Base-by-base conservation (phyloP, 2,888 invertebrate genomes). In the Callyntrura sp. region DNA sequence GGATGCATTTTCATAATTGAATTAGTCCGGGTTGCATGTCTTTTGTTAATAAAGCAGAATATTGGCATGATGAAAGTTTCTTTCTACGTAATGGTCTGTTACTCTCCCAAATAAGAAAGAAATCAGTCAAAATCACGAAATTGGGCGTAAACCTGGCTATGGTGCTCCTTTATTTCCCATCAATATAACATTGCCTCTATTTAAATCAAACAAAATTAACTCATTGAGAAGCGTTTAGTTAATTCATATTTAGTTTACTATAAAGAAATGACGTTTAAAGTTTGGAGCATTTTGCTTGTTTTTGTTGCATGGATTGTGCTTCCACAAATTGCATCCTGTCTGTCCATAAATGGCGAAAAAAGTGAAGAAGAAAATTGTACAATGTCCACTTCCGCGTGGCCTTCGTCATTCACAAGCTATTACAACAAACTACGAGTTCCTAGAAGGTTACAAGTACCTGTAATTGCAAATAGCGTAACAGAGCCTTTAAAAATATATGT, bases 401-500 rank as follows among this genome's bases (percentile, higher is more conserved):
- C 28, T 5, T 68, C 14, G n/a, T 2, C n/a, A 2, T 35, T 68
- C 6, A n/a, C n/a, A n/a, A n/a, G n/a, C 5, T 68, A 68, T n/a
- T 35, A 35, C 35, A 68, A 28, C n/a, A 68, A 35, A n/a, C n/a
- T 35, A 0, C 35, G 28, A 6, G 6, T 68, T 68, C 65, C 65
- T 28, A 35, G 35, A 6, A 35, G 9, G 11, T 0, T 25, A 0
- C 23, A 20, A 23, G 1, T 1, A 62, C 1, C 62, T 35, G 35
- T 2, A 35, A 35, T 35, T 0, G 28, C 3, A 14, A 35, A 28
- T 5, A 35, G 65, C 3, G 14, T 68, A 17, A 8, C 68, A n/a
- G 55, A 65, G 51, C 84, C 82, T 1, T 70, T 91, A 5, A 65
- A 84, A 45, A 97, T 97, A 65, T 97, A 97, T 94, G 97, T 97